A percentile compares a stretch with the other conserved stretches of the same genome.
Conservation (phyloP, 1,140 invertebrate genomes). For the Phymastichus coffea region DNA sequence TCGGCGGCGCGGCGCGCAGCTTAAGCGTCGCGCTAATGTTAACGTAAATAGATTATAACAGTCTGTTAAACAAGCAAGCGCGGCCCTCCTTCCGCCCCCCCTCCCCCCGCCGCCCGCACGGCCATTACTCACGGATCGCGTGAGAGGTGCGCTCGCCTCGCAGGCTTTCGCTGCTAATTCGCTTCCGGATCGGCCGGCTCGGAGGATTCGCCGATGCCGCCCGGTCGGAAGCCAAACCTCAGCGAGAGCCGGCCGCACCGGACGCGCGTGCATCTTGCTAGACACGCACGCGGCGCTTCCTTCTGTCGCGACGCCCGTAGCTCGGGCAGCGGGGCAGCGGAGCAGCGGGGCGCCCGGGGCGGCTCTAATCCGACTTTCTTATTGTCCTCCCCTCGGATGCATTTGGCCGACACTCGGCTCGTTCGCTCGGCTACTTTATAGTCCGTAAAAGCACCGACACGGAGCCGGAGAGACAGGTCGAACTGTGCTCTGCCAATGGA, state of each 20-base stretch:
- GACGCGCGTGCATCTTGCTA: too few relatives aligned
- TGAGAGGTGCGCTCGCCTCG: constrained; percentile 58
- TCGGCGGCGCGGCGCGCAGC: constrained; percentile 30
- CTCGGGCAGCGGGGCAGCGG: too few relatives aligned
- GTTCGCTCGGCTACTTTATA: constrained; percentile 42
- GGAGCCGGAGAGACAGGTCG: neutral
- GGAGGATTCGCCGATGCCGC: too few relatives aligned
- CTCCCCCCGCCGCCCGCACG: too few relatives aligned
- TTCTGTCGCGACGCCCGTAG: too few relatives aligned
- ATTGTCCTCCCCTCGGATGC: neutral
- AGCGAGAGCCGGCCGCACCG: constrained; percentile 35
- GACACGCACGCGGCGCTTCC: too few relatives aligned
- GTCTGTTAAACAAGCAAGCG: constrained; percentile 57
- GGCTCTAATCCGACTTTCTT: neutral
- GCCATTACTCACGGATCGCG: constrained; percentile 59
- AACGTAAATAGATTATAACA: constrained; percentile 62
- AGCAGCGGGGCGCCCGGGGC: too few relatives aligned
- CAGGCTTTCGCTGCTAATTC: constrained; percentile 47
- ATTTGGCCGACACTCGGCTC: neutral
- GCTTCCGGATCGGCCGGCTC: too few relatives aligned
- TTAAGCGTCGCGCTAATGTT: constrained; percentile 59
- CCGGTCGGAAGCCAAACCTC: too few relatives aligned
- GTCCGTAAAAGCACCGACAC: constrained; percentile 40
- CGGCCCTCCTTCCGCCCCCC: constrained; percentile 45
- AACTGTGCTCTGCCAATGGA: neutral